Evolutionary conservation across 1,140 invertebrate species (phyloP).

Genomic region (Hylaeus anthracinus): DNA sequence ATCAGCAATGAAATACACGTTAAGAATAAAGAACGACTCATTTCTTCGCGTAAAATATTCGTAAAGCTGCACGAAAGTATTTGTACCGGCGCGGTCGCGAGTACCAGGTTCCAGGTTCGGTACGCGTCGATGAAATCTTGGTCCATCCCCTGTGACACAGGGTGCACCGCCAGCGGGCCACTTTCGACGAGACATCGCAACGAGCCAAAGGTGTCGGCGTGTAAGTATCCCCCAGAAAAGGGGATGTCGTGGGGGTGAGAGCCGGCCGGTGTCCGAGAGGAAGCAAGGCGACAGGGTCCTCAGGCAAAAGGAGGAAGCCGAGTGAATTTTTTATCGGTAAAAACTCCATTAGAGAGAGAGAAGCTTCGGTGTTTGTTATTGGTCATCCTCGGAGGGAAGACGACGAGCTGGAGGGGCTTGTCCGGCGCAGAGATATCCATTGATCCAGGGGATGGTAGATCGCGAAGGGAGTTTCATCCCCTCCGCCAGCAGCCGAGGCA

Average conservation of each 20-base stretch:
- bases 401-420: constrained; percentile 58
- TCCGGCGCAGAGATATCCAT: constrained; percentile 75
- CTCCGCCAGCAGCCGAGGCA: constrained; percentile 56
- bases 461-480: constrained; percentile 46
- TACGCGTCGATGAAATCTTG: not conserved
- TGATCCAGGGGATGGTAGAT: constrained; percentile 76
- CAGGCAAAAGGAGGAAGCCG: constrained; percentile 69
- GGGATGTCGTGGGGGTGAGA: constrained; percentile 21
- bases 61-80: constrained; percentile 40
- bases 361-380: constrained; percentile 79
- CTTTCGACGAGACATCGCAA: constrained; percentile 41
- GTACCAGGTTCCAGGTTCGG: not conserved
- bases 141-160: not conserved
- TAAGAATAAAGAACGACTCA: too few species aligned
- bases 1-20: too few species aligned
- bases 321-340: constrained; percentile 81
- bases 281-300: constrained; percentile 41
- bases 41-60: constrained; percentile 59
- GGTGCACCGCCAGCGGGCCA: constrained; percentile 35
- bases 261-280: constrained; percentile 42
- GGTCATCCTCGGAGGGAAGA: constrained; percentile 74
- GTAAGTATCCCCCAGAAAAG: constrained; percentile 52
- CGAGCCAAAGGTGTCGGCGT: constrained; percentile 41
- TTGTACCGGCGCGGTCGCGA: too few species aligned
- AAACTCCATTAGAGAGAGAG: constrained; percentile 80